Conservation (phyloP, 2,113 vertebrate genomes). For the Dipodomys spectabilis region DNA sequence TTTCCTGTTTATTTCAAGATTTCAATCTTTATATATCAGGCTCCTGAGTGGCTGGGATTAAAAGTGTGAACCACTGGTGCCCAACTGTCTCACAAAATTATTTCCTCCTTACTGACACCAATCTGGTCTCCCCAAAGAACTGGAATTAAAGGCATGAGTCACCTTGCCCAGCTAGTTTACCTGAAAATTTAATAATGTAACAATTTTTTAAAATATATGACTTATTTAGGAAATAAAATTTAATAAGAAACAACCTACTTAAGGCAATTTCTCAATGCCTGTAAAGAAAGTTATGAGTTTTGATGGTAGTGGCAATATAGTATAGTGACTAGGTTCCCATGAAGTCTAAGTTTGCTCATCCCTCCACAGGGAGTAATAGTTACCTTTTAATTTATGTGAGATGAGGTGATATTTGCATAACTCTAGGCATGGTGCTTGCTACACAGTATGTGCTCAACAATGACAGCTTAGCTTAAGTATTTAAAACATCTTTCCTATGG, state of each 20-base stretch:
- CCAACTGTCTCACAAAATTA: no score
- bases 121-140: no score
- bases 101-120: no score
- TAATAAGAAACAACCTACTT: neutral
- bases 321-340: neutral
- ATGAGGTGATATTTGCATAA: slow-evolving; percentile 32
- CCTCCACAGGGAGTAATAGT: neutral
- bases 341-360: neutral
- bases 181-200: slow-evolving; percentile 15
- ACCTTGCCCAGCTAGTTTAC: no score
- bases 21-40: no score
- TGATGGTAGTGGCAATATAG: neutral
- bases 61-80: no score
- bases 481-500: neutral
- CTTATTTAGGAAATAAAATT: slow-evolving; percentile 39
- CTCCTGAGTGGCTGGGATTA: no score
- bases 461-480: neutral
- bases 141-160: no score
- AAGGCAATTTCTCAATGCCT: neutral
- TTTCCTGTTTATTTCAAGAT: no score
- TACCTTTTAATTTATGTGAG: neutral
- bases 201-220: neutral
- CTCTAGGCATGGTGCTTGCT: neutral
- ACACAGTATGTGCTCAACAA: neutral
- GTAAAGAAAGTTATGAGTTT: neutral